A percentile compares a stretch with the other conserved stretches of the same genome.
phyloP scores from a whole-genome alignment of 2,888 invertebrate genomes.

The Hoplodrina ambigua region DNA sequence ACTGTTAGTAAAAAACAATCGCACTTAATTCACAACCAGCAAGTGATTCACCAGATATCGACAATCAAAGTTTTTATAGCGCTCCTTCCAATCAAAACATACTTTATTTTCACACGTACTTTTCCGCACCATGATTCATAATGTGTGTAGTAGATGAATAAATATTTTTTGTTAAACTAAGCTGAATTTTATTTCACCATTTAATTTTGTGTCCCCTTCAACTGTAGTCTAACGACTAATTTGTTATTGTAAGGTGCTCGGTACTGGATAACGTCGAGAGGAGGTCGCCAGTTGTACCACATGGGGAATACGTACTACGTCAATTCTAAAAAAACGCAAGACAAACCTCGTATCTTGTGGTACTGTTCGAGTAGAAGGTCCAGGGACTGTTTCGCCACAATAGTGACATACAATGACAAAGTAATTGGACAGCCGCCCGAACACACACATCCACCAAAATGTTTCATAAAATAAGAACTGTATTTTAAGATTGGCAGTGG shows the following conservation, averaged over 20 bases:
- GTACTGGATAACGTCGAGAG: conserved; percentile 76
- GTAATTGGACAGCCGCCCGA: conserved; percentile 75
- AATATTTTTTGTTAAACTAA: conserved; percentile 31
- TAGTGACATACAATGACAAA: conserved; percentile 75
- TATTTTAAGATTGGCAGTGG: conserved; percentile 1
- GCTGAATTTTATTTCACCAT: conserved; percentile 35
- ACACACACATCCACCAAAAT: conserved; percentile 81
- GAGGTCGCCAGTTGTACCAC: conserved; percentile 77
- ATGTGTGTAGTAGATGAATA: conserved; percentile 45
- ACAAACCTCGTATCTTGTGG: conserved; percentile 76
- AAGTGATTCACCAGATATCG: conserved; percentile 45
- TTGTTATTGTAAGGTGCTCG: conserved; percentile 72
- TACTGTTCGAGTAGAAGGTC: conserved; percentile 82
- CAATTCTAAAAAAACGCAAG: conserved; percentile 74
- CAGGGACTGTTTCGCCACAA: conserved; percentile 76
- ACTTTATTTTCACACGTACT: conserved; percentile 41
- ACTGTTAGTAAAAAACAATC: conserved; percentile 33
- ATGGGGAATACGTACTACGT: conserved; percentile 81
- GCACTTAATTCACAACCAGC: conserved; percentile 26
- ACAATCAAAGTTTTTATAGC: conserved; percentile 41
- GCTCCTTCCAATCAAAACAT: conserved; percentile 37
- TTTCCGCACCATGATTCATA: conserved; percentile 37
- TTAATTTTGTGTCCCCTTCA: conserved; percentile 24
- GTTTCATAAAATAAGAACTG: conserved; percentile 23
- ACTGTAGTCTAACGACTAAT: conserved; percentile 43